A percentile compares a stretch with the other conserved stretches of the same genome.
These are phyloP conservation scores for Platycheirus albimanus DNA, from an alignment of 2,888 invertebrate genomes.

Conservation along the genomic window DNA sequence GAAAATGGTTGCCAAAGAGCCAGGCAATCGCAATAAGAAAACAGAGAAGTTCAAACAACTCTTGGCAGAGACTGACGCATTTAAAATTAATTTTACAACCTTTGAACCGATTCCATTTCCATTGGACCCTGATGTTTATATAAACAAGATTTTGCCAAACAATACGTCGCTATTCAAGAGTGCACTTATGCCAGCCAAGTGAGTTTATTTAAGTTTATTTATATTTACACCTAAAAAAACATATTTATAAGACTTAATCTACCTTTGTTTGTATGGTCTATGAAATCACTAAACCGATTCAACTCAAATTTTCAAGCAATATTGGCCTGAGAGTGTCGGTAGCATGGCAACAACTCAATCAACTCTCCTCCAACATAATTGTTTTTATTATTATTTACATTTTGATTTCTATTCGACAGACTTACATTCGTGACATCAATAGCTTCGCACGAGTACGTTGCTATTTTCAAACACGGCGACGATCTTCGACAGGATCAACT, in stretches of 20 bases:
- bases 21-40: constrained; percentile 95
- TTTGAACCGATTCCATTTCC: constrained; percentile 97
- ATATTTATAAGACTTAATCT: no score
- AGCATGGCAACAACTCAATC: no score
- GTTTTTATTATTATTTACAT: no score
- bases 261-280: no score
- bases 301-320: no score
- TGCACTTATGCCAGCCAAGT: constrained; percentile 95
- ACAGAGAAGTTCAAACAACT: constrained; percentile 93
- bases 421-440: constrained; percentile 93
- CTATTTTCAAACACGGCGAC: constrained; percentile 99
- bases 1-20: constrained; percentile 94
- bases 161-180: constrained; percentile 98
- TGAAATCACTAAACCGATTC: no score
- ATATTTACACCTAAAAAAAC: no score
- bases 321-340: no score
- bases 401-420: constrained; percentile 80
- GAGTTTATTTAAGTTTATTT: constrained; percentile 71
- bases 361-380: no score
- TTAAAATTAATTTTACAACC: constrained; percentile 93
- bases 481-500: constrained; percentile 98
- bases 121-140: constrained; percentile 94
- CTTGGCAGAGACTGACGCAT: constrained; percentile 90
- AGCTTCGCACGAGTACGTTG: constrained; percentile 89
- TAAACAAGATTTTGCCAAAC: constrained; percentile 94